phyloP scores from a whole-genome alignment of 2,888 invertebrate genomes.

The Mystacides longicornis region DNA sequence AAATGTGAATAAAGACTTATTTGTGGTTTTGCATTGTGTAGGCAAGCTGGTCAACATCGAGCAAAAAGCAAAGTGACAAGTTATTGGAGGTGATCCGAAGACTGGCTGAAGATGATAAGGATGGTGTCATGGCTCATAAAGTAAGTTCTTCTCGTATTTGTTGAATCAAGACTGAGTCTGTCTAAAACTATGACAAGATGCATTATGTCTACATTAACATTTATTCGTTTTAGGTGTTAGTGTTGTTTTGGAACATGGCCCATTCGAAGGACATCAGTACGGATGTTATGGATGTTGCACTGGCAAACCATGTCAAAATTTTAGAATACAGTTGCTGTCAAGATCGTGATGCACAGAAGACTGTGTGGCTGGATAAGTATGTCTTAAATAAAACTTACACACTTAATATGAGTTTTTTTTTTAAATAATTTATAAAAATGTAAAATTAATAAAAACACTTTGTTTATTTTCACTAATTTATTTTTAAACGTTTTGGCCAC shows the following conservation, averaged over 20 bases:
- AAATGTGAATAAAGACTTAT: background rate
- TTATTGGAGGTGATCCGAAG: slow-evolving; percentile 89
- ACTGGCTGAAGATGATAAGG: slow-evolving; percentile 96
- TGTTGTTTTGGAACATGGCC: slow-evolving; percentile 93
- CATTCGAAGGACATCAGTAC: slow-evolving; percentile 94
- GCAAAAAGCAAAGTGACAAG: slow-evolving; percentile 92
- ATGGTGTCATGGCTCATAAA: slow-evolving; percentile 98
- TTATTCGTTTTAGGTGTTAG: slow-evolving; percentile 62
- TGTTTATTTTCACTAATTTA: too few species aligned
- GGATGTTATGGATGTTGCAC: slow-evolving; percentile 95
- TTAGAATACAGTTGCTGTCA: slow-evolving; percentile 96
- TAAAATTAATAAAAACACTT: too few species aligned
- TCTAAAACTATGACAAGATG: too few species aligned
- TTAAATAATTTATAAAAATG: too few species aligned
- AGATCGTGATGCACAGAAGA: slow-evolving; percentile 93
- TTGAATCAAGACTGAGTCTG: too few species aligned
- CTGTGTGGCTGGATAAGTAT: slow-evolving; percentile 85
- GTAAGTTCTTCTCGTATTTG: too few species aligned
- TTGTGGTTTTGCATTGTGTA: slow-evolving; percentile 32
- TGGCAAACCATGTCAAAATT: slow-evolving; percentile 93
- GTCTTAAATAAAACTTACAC: too few species aligned
- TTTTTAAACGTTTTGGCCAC: too few species aligned
- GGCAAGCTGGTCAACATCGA: slow-evolving; percentile 92
- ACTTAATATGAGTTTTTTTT: too few species aligned
- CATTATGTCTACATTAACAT: too few species aligned